Percentiles rank a stretch among this genome's conserved stretches.
phyloP scores from a whole-genome alignment of 2,797 vertebrate species.

The Zonotrichia albicollis region DNA sequence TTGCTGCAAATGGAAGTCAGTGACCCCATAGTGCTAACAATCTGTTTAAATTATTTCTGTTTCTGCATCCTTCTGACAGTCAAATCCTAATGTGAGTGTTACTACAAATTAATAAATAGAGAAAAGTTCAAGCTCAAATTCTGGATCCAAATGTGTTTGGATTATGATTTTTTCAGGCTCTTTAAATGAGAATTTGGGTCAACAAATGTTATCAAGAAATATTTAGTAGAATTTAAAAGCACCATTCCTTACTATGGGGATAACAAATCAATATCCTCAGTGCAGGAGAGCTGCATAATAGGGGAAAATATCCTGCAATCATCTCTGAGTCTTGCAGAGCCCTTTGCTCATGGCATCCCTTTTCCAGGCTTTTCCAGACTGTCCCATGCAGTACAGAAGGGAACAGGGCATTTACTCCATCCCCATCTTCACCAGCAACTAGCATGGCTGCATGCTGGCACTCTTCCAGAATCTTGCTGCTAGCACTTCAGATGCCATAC shows the following conservation, averaged over 20 bases:
- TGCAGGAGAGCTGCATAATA: neutral
- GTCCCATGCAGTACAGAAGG: neutral
- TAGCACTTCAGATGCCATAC: neutral
- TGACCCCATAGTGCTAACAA: neutral
- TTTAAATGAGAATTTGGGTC: neutral
- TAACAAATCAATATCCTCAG: neutral
- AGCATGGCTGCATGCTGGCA: neutral
- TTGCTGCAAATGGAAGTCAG: neutral
- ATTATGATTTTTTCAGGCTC: neutral
- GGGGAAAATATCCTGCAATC: neutral
- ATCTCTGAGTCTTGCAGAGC: neutral
- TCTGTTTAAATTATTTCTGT: neutral
- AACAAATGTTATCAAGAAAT: neutral
- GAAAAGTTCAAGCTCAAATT: neutral
- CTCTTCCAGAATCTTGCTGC: neutral
- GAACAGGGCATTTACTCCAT: neutral
- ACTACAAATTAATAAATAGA: neutral
- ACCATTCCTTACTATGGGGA: neutral
- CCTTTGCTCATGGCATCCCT: neutral
- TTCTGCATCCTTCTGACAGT: neutral
- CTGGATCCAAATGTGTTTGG: neutral
- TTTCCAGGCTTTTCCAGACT: neutral
- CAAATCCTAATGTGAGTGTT: neutral
- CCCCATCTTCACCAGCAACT: accelerated
- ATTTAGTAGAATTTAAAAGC: neutral